These are phyloP conservation scores for Cyprinus carpio DNA, from an alignment of 2,113 vertebrate species.

Conservation along the genomic window DNA sequence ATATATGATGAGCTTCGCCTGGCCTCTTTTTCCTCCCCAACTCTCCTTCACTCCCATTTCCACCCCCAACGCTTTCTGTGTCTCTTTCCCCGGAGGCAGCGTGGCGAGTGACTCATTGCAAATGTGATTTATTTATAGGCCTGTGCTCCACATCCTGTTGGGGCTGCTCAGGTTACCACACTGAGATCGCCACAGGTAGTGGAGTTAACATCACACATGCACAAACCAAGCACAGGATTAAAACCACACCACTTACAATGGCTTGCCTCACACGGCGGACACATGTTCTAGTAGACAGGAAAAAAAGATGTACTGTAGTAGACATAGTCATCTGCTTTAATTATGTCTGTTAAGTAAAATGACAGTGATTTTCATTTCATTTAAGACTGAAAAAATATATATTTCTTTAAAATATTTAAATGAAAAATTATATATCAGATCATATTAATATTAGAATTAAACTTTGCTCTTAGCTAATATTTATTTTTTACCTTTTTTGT, in stretches of 20 bases:
- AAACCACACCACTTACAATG: not conserved
- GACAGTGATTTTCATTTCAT: not conserved
- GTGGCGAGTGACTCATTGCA: conserved; percentile 43
- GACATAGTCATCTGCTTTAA: not conserved
- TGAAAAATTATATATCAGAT: too few relatives aligned
- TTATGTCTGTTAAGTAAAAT: not conserved
- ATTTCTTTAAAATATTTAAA: too few relatives aligned
- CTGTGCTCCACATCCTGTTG: conserved; percentile 29
- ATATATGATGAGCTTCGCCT: conserved; percentile 12
- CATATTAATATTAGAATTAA: too few relatives aligned
- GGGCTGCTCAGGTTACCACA: conserved; percentile 43
- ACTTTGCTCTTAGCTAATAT: too few relatives aligned
- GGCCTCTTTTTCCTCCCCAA: not conserved
- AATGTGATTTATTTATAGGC: conserved; percentile 55
- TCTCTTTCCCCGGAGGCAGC: conserved; percentile 61
- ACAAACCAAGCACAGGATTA: conserved; percentile 13
- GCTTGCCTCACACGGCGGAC: not conserved
- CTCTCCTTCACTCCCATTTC: conserved; percentile 27
- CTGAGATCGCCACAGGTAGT: conserved; percentile 44
- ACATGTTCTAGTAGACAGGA: not conserved
- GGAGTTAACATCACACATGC: conserved; percentile 30
- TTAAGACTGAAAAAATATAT: too few relatives aligned
- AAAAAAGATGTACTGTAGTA: not conserved
- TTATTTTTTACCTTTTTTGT: too few relatives aligned
- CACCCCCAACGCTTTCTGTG: conserved; percentile 29